Conservation (phyloP, 2,888 invertebrate genomes). For the Agapetus fuscipes region DNA sequence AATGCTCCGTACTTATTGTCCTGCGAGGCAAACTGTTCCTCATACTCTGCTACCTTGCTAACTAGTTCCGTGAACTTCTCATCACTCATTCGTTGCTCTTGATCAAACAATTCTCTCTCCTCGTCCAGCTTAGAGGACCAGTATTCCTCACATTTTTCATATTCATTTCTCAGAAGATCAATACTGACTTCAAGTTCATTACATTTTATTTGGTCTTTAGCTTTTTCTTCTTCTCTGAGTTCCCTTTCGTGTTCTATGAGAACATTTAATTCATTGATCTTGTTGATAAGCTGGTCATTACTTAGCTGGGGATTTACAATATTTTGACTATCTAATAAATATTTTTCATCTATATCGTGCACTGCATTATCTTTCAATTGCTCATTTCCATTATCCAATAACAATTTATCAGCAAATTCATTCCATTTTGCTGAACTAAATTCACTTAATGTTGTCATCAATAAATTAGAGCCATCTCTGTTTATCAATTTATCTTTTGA, state of each 20-base stretch:
- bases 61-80: slow-evolving; percentile 66
- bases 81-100: slow-evolving; percentile 65
- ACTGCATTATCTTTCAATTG: too few relatives aligned
- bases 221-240: slow-evolving; percentile 24
- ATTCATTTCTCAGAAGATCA: slow-evolving; percentile 65
- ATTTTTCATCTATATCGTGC: background rate
- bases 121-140: slow-evolving; percentile 72
- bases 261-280: slow-evolving; percentile 5
- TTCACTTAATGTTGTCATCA: too few relatives aligned
- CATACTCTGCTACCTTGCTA: slow-evolving; percentile 69
- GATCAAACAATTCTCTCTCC: slow-evolving; percentile 63
- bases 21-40: slow-evolving; percentile 56
- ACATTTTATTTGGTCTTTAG: slow-evolving; percentile 30
- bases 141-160: slow-evolving; percentile 80
- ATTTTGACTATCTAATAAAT: background rate
- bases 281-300: background rate
- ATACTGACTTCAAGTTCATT: slow-evolving; percentile 63
- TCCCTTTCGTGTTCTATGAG: slow-evolving; percentile 22
- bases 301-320: background rate
- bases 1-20: slow-evolving; percentile 41
- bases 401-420: too few relatives aligned
- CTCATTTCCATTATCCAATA: too few relatives aligned
- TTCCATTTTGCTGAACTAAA: too few relatives aligned
- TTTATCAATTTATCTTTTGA: too few relatives aligned
- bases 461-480: too few relatives aligned